These are phyloP conservation scores for Steinernema khuongi DNA, from an alignment of 1,140 invertebrate species.

Conservation along the genomic window DNA sequence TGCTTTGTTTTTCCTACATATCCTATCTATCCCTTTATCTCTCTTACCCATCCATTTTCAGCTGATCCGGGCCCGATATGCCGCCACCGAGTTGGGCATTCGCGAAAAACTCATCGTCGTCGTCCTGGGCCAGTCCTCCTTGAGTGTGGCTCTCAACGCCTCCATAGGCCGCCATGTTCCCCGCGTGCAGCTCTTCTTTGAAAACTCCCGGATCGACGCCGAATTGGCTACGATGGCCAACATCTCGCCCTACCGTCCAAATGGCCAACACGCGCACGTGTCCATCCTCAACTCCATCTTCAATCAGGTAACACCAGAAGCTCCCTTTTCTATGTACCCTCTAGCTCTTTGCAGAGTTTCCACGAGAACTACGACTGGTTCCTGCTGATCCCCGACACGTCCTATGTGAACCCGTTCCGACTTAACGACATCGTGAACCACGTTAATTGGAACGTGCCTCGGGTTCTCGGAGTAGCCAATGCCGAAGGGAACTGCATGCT, in stretches of 20 bases:
- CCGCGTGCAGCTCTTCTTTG: conserved; percentile 46
- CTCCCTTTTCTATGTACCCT: neutral
- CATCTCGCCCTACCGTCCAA: conserved; percentile 36
- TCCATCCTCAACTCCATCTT: neutral
- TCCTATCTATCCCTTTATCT: neutral
- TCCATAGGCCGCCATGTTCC: conserved; percentile 47
- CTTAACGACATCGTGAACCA: conserved; percentile 33
- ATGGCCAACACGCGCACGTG: conserved; percentile 47
- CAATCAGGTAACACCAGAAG: neutral
- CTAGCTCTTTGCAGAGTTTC: conserved; percentile 43
- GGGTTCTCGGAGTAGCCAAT: conserved; percentile 38
- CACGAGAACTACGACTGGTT: conserved; percentile 57
- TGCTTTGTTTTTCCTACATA: conserved; percentile 17
- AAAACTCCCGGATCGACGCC: conserved; percentile 45
- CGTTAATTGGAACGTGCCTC: conserved; percentile 47
- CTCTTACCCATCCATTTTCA: conserved; percentile 1
- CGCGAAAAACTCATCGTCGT: conserved; percentile 52
- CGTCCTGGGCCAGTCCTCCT: conserved; percentile 48
- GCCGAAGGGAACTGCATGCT: conserved; percentile 40
- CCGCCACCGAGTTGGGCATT: conserved; percentile 56
- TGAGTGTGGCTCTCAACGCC: conserved; percentile 45
- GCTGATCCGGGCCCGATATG: conserved; percentile 50
- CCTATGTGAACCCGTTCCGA: conserved; percentile 56
- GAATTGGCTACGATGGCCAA: conserved; percentile 41
- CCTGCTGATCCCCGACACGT: conserved; percentile 50